Evolutionary conservation across 2,113 vertebrate species (phyloP).

Genomic region (Sinocyclocheilus anophthalmus): DNA sequence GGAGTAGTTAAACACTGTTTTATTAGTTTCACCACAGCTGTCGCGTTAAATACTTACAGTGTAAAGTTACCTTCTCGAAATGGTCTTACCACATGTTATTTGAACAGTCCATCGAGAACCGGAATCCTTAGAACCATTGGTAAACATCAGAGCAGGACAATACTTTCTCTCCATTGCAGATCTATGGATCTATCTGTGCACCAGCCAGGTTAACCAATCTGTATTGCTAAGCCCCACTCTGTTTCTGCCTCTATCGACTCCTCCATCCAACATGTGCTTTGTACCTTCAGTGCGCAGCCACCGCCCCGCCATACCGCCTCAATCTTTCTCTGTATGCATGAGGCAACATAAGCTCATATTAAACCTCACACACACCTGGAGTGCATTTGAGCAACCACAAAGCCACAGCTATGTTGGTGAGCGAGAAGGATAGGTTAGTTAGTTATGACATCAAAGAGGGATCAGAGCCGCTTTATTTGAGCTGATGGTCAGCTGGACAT

Average conservation of each 20-base stretch:
- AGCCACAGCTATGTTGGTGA: conserved; percentile 32
- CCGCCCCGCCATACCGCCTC: too few relatives aligned
- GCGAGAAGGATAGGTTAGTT: background rate
- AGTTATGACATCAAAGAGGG: conserved; percentile 18
- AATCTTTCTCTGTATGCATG: conserved; percentile 59
- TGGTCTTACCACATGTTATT: background rate
- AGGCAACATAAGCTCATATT: conserved; percentile 60
- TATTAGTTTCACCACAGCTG: too few relatives aligned
- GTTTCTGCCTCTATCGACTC: conserved; percentile 36
- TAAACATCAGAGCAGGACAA: conserved; percentile 14
- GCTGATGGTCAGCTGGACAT: background rate
- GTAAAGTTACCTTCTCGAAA: background rate
- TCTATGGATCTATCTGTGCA: conserved; percentile 2
- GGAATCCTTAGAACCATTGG: background rate
- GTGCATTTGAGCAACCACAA: conserved; percentile 44
- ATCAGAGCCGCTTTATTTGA: background rate
- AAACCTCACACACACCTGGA: conserved; percentile 53
- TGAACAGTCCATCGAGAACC: too few relatives aligned
- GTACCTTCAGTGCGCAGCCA: conserved; percentile 65
- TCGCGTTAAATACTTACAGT: too few relatives aligned
- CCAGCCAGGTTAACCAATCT: conserved; percentile 9
- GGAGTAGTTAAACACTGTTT: too few relatives aligned
- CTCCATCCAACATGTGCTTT: conserved; percentile 64
- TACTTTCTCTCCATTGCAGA: background rate
- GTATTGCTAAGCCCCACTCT: conserved; percentile 7